Evolutionary conservation across 2,888 invertebrate genomes (phyloP).

Genomic region (Timema cristinae): DNA sequence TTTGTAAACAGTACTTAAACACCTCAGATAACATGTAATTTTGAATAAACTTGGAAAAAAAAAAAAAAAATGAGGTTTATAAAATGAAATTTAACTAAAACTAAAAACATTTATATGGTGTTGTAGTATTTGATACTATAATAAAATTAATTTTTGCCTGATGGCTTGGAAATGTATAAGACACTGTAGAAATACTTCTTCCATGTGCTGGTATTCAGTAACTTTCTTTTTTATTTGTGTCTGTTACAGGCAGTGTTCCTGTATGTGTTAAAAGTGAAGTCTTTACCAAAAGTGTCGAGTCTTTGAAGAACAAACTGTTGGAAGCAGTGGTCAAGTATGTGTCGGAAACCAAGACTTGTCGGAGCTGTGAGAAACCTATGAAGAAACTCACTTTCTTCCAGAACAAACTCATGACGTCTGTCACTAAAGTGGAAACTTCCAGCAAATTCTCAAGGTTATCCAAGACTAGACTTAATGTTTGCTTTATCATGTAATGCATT

Average conservation of each 20-base stretch:
- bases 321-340: constrained; percentile 23
- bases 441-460: constrained; percentile 14
- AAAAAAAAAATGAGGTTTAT: no score
- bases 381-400: constrained; percentile 56
- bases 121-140: no score
- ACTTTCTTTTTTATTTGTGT: no score
- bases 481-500: background rate
- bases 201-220: no score
- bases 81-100: no score
- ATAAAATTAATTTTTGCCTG: no score
- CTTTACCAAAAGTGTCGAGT: constrained; percentile 25
- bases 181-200: no score
- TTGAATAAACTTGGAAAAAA: no score
- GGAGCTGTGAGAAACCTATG: constrained; percentile 51
- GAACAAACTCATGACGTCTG: constrained; percentile 55
- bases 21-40: no score
- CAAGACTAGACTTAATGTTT: background rate
- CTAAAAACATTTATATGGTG: no score
- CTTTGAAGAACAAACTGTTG: constrained; percentile 20
- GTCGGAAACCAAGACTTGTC: constrained; percentile 47
- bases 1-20: no score
- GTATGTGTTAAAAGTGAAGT: background rate
- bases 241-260: background rate
- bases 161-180: no score
- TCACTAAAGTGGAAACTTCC: constrained; percentile 9